Conservation (phyloP, 2,113 vertebrate species). For the Coptodon rendalli region DNA sequence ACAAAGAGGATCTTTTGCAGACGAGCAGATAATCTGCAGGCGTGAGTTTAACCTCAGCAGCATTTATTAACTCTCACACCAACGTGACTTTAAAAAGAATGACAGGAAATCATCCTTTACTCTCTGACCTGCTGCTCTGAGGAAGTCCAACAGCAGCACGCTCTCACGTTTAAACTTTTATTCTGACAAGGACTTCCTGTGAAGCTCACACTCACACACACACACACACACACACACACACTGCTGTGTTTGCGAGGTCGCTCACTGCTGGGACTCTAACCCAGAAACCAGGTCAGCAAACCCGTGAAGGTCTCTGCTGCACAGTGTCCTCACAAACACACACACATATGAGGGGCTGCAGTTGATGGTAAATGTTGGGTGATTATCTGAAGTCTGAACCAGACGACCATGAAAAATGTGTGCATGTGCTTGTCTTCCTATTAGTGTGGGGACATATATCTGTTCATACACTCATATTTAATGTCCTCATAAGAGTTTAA, state of each 20-base stretch:
- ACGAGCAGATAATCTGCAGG: not conserved
- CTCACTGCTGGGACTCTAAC: not conserved
- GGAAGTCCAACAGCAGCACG: not conserved
- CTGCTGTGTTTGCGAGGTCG: not conserved
- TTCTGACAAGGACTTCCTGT: not conserved
- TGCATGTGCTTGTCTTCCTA: not conserved
- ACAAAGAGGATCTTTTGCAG: not conserved
- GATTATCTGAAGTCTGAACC: not conserved
- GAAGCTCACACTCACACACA: not conserved
- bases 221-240: not conserved
- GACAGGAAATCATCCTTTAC: not conserved
- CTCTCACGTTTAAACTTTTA: not conserved
- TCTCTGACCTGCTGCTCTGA: not conserved
- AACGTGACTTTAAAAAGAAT: not conserved
- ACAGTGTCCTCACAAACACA: not conserved
- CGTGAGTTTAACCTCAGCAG: not conserved
- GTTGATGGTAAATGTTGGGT: not conserved
- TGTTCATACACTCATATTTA: not conserved
- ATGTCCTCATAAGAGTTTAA: not conserved
- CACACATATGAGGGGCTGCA: not conserved
- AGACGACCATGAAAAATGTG: not conserved
- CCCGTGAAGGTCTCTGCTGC: not conserved
- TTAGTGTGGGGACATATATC: not conserved
- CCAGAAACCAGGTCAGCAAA: not conserved
- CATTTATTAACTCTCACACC: not conserved